A percentile compares a stretch with the other conserved stretches of the same genome.
Conservation (phyloP, 1,140 invertebrate species). For the Bicyclus anynana region DNA sequence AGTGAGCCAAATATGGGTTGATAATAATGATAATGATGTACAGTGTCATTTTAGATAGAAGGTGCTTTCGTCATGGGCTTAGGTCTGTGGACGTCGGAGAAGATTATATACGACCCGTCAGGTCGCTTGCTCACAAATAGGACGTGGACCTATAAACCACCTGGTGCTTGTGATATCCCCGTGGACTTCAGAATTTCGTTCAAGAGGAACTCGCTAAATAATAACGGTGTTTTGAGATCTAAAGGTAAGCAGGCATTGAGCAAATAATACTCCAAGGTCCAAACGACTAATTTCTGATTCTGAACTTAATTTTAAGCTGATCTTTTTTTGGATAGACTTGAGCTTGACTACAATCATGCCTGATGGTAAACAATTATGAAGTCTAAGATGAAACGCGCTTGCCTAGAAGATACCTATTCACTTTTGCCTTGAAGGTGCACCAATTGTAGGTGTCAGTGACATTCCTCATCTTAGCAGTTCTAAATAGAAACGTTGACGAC, state of each 20-base stretch:
- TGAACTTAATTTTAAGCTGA: too few relatives aligned
- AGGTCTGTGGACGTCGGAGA: conserved; percentile 84
- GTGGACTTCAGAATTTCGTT: conserved; percentile 78
- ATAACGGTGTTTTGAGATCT: conserved; percentile 82
- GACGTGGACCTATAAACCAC: conserved; percentile 88
- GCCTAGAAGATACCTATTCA: too few relatives aligned
- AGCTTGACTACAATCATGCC: too few relatives aligned
- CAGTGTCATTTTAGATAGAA: conserved; percentile 80
- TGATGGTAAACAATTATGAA: too few relatives aligned
- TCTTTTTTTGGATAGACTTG: too few relatives aligned
- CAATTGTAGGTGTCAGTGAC: too few relatives aligned
- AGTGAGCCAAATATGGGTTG: too few relatives aligned
- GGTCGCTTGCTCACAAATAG: conserved; percentile 81
- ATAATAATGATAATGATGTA: background rate
- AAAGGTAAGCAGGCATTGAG: conserved; percentile 78
- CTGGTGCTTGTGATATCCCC: conserved; percentile 82
- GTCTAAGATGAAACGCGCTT: too few relatives aligned
- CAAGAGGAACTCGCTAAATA: conserved; percentile 80
- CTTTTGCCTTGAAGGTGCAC: too few relatives aligned
- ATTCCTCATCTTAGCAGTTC: too few relatives aligned
- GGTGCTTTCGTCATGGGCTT: conserved; percentile 88
- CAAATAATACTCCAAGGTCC: background rate
- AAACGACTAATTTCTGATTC: too few relatives aligned
- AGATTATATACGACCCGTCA: conserved; percentile 78
- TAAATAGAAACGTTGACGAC: too few relatives aligned